Conservation (phyloP, 2,888 invertebrate genomes). For the Elmis aenea region DNA sequence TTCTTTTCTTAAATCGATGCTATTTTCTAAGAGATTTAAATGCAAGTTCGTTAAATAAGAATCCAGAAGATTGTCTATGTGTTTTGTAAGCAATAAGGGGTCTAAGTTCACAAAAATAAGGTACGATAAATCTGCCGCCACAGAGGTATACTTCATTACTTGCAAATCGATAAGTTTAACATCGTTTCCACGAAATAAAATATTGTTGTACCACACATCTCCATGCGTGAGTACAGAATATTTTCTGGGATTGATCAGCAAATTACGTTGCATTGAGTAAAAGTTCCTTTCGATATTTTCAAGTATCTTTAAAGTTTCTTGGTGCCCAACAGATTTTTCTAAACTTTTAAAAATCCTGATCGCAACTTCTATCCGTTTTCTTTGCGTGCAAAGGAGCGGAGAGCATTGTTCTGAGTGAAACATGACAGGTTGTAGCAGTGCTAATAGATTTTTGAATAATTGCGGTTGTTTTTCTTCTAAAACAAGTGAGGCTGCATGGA, state of each 20-base stretch:
- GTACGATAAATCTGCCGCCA: conserved; percentile 26
- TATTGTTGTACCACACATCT: conserved; percentile 27
- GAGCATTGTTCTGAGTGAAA: too few relatives aligned
- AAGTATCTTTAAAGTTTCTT: too few relatives aligned
- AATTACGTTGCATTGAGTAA: neutral
- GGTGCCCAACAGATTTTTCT: too few relatives aligned
- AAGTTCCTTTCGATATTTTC: too few relatives aligned
- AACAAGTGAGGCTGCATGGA: conserved; percentile 26
- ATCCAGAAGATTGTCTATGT: conserved; percentile 16
- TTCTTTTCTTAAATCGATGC: conserved; percentile 8
- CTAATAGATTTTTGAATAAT: conserved; percentile 2
- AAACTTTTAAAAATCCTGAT: too few relatives aligned
- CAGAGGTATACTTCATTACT: conserved; percentile 25
- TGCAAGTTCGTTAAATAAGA: conserved; percentile 19
- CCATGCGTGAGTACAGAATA: conserved; percentile 26
- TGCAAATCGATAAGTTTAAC: conserved; percentile 26
- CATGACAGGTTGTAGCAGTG: too few relatives aligned
- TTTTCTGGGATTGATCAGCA: conserved; percentile 3
- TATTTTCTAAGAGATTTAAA: conserved; percentile 7
- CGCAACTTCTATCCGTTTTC: too few relatives aligned
- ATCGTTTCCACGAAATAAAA: conserved; percentile 16
- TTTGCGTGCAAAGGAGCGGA: too few relatives aligned
- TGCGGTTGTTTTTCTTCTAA: conserved; percentile 15
- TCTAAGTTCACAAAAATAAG: conserved; percentile 26
- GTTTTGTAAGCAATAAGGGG: conserved; percentile 11